Conservation (phyloP, 2,888 invertebrate species). For the Drosophila histrio region DNA sequence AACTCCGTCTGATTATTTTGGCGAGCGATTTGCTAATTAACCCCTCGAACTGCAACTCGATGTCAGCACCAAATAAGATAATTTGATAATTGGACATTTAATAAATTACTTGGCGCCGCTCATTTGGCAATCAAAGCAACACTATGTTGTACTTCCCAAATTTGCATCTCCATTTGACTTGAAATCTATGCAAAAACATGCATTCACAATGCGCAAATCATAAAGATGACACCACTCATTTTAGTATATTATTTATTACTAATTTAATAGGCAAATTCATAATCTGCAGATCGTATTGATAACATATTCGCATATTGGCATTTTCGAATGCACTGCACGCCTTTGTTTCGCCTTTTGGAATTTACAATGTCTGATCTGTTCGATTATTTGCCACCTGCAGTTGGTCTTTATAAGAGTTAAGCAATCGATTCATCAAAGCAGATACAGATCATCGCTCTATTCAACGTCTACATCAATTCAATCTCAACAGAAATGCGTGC, state of each 20-base stretch:
- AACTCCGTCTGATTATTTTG: slow-evolving; percentile 24
- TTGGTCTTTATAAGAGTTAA: slow-evolving; percentile 55
- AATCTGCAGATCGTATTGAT: slow-evolving; percentile 29
- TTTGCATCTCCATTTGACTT: slow-evolving; percentile 49
- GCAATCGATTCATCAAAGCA: slow-evolving; percentile 28
- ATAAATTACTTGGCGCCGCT: slow-evolving; percentile 79
- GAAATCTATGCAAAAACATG: slow-evolving; percentile 46
- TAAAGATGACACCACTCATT: slow-evolving; percentile 37
- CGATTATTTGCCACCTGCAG: slow-evolving; percentile 34
- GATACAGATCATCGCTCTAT: slow-evolving; percentile 48
- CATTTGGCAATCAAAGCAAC: slow-evolving; percentile 51
- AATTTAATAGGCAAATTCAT: slow-evolving; percentile 46
- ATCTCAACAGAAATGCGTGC: slow-evolving; percentile 58
- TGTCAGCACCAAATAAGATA: slow-evolving; percentile 68
- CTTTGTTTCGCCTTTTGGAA: slow-evolving; percentile 11
- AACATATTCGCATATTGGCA: neutral
- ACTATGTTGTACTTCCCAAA: slow-evolving; percentile 25
- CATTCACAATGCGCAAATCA: slow-evolving; percentile 40
- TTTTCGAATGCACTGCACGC: slow-evolving; percentile 31
- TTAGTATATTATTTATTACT: slow-evolving; percentile 61
- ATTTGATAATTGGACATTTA: slow-evolving; percentile 77
- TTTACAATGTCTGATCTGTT: slow-evolving; percentile 11
- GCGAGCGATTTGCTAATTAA: slow-evolving; percentile 58
- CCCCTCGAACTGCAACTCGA: slow-evolving; percentile 53
- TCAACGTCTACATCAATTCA: slow-evolving; percentile 28